Evolutionary conservation across 2,888 invertebrate species (phyloP), one percentile per base, ranked within the genome.

Genomic region (Cepaea hortensis): DNA sequence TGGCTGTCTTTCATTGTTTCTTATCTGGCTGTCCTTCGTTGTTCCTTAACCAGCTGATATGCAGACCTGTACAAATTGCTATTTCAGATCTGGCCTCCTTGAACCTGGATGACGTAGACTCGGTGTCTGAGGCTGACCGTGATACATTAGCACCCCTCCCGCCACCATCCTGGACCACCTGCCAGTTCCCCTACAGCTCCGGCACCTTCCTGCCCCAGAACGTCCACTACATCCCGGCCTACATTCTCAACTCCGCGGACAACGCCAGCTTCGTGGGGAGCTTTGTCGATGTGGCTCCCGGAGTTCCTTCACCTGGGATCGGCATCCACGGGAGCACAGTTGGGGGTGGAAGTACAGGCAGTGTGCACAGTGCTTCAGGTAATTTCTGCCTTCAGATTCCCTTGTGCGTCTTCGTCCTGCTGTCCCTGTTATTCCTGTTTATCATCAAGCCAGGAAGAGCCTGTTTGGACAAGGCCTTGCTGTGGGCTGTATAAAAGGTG

Each of bases 111-210:
- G 94, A 94, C 89, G 93, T 94, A n/a, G 94, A 94, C 90, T 94
- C 94, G 4, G 93, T 94, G 23, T 94, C 94, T 7, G 95, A 95
- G 89, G 95, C 95, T 4, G 97, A 97, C 93, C 90, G 93, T 48
- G 97, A 97, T 94, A 97, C 97, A 15, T 96, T 97, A 73, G 97
- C 97, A 55, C 97, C 97, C 6, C 95, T 97, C 90, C 97, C 97
- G 15, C 96, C 96, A 89, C 96, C 95, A n/a, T 94, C 95, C 83
- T 93, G 93, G 93, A 70, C 77, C 77, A 93, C 92, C 90, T 92
- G 92, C 89, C 92, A 93, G 84, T 93, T 92, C 89, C 92, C 92
- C 90, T 90, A 91, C 90, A 90, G 91, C 91, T 90, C 97, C 97
- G 95, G 97, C 97, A 70, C 95, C 94, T 90, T 94, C 93, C 89